phyloP scores from a whole-genome alignment of 2,888 invertebrate genomes.

The Empis stercorea region DNA sequence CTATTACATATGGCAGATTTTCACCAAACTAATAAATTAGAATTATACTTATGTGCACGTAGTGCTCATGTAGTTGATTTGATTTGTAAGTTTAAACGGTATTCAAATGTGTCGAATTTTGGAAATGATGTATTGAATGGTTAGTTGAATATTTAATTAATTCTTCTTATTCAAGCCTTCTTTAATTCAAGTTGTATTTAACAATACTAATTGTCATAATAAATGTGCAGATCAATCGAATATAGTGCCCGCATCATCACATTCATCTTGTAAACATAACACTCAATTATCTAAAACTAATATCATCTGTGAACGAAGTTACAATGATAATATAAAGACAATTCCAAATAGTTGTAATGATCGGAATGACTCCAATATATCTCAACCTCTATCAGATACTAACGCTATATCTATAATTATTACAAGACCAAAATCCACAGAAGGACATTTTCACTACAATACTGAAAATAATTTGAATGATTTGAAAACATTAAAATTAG shows the following conservation, averaged over 20 bases:
- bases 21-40: slow-evolving; percentile 5
- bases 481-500: neutral
- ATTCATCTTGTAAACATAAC: too few species aligned
- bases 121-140: slow-evolving; percentile 40
- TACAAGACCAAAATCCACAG: too few species aligned
- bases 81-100: slow-evolving; percentile 22
- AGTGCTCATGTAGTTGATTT: slow-evolving; percentile 7
- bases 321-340: neutral
- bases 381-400: too few species aligned
- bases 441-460: neutral
- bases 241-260: too few species aligned
- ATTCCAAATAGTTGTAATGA: neutral
- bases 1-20: slow-evolving; percentile 3
- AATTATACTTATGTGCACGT: slow-evolving; percentile 8
- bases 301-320: neutral
- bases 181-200: neutral
- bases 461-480: neutral
- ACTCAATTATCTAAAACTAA: neutral
- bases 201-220: too few species aligned
- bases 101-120: slow-evolving; percentile 38
- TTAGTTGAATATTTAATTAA: slow-evolving; percentile 16
- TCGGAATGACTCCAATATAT: too few species aligned
- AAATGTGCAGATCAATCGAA: too few species aligned
- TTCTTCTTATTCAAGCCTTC: neutral
- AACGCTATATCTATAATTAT: too few species aligned